Conservation (phyloP, 1,140 invertebrate genomes). For the Marisa cornuarietis region DNA sequence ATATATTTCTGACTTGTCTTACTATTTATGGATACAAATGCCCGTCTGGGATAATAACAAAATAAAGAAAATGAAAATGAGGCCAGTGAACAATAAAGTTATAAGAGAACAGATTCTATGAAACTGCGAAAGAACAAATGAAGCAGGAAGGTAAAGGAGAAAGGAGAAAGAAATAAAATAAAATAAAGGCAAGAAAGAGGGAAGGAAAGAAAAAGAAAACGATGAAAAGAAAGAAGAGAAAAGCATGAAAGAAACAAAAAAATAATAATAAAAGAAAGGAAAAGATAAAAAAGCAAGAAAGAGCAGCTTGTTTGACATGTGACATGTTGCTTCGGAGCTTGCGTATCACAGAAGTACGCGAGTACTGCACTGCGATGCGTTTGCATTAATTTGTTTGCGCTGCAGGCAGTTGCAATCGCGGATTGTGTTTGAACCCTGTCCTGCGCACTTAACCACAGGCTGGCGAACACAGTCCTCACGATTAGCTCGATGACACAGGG, state of each 20-base stretch:
- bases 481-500: no score
- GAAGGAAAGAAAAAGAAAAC: background rate
- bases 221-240: background rate
- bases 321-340: no score
- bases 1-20: no score
- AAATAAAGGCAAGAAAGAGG: background rate
- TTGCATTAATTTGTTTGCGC: background rate
- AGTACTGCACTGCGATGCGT: background rate
- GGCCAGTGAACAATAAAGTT: no score
- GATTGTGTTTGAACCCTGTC: no score
- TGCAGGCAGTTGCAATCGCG: background rate
- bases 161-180: conserved; percentile 4
- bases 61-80: no score
- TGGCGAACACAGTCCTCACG: background rate
- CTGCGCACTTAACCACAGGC: background rate
- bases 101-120: no score
- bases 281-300: background rate
- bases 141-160: no score
- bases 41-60: no score
- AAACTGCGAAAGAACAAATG: no score
- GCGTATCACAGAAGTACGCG: no score
- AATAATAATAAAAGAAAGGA: background rate
- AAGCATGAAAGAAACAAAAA: background rate
- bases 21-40: no score
- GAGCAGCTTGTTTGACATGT: background rate